Conservation (phyloP, 2,888 invertebrate species). For the Nomada flava region DNA sequence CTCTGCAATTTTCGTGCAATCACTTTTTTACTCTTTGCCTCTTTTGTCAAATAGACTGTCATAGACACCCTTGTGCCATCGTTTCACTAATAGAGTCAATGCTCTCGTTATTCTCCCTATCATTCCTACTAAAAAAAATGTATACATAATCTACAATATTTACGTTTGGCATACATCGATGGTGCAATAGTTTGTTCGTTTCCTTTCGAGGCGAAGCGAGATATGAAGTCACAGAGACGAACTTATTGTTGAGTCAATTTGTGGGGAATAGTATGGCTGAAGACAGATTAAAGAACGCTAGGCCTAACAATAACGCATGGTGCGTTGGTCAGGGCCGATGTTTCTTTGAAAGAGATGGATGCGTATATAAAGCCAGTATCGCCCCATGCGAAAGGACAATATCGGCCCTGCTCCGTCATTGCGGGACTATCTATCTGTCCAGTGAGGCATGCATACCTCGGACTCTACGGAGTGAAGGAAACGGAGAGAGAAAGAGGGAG, state of each 20-base stretch:
- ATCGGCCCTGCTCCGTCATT: constrained; percentile 70
- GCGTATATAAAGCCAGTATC: constrained; percentile 48
- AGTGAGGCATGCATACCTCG: constrained; percentile 71
- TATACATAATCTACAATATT: too few relatives aligned
- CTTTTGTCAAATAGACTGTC: too few relatives aligned
- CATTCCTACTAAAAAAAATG: too few relatives aligned
- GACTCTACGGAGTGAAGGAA: constrained; percentile 35
- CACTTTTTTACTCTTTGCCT: too few relatives aligned
- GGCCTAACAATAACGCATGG: constrained; percentile 13
- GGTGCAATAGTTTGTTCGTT: too few relatives aligned
- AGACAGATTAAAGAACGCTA: constrained; percentile 13
- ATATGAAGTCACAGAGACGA: not conserved
- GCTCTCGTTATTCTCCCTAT: too few relatives aligned
- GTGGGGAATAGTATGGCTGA: not conserved
- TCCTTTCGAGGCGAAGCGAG: not conserved
- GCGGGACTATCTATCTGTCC: constrained; percentile 73
- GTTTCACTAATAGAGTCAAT: too few relatives aligned
- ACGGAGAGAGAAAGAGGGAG: constrained; percentile 43
- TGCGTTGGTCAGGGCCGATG: constrained; percentile 35
- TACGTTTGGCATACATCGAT: too few relatives aligned
- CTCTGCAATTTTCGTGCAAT: too few relatives aligned
- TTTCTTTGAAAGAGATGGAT: constrained; percentile 44
- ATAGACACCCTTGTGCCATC: too few relatives aligned
- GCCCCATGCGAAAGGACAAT: constrained; percentile 53
- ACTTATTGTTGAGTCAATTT: not conserved